Conservation (phyloP, 2,113 vertebrate genomes). For the Benitochromis conjunctus region DNA sequence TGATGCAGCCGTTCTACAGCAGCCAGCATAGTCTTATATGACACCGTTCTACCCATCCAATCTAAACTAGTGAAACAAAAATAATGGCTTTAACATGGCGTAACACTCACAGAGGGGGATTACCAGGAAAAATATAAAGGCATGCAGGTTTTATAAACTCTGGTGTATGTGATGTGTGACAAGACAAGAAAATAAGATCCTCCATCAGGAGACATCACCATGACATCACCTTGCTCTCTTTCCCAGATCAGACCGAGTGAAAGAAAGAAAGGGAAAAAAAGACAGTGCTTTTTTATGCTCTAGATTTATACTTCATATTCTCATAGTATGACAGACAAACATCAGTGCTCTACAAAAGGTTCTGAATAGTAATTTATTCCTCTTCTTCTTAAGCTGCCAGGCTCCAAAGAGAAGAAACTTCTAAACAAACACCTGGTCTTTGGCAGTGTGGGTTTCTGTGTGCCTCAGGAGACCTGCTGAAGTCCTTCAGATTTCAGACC, state of each 20-base stretch:
- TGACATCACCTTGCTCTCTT: not conserved
- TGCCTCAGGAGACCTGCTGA: not conserved
- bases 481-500: not conserved
- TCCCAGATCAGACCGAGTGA: not conserved
- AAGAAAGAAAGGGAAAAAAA: not conserved
- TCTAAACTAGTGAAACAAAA: slow-evolving; percentile 14
- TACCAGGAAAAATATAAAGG: not conserved
- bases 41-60: not conserved
- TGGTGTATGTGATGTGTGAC: slow-evolving; percentile 19
- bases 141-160: slow-evolving; percentile 39
- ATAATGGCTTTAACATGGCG: slow-evolving; percentile 25
- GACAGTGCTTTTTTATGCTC: not conserved
- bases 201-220: not conserved
- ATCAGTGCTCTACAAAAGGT: not conserved
- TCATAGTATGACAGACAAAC: not conserved
- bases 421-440: slow-evolving; percentile 41
- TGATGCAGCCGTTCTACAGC: not conserved
- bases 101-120: not conserved
- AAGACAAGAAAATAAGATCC: slow-evolving; percentile 2
- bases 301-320: not conserved
- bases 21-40: not conserved
- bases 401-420: slow-evolving; percentile 1
- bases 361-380: not conserved
- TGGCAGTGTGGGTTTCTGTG: not conserved
- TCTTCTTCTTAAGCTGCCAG: not conserved